These are phyloP conservation scores for Papilio elwesi DNA, from an alignment of 2,888 invertebrate genomes.

Conservation along the genomic window DNA sequence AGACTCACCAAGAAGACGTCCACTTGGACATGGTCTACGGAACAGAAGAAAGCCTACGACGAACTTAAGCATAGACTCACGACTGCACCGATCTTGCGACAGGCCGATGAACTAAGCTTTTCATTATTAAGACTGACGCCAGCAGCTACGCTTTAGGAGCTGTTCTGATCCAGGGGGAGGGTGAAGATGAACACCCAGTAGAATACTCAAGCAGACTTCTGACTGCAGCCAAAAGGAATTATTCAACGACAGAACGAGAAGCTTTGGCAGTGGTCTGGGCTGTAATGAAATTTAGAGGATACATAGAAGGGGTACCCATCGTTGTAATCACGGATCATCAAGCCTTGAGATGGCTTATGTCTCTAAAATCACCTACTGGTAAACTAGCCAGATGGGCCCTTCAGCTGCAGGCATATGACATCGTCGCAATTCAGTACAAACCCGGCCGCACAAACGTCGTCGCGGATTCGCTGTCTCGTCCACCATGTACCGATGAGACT, in stretches of 20 bases:
- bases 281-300: constrained; percentile 47
- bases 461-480: constrained; percentile 57
- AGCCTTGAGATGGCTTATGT: constrained; percentile 66
- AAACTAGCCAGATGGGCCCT: constrained; percentile 67
- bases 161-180: constrained; percentile 1
- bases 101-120: background rate
- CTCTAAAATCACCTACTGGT: constrained; percentile 63
- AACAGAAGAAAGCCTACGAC: no score
- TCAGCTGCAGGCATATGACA: constrained; percentile 56
- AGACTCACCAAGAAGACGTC: constrained; percentile 38
- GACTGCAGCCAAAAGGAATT: constrained; percentile 56
- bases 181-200: constrained; percentile 43
- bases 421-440: constrained; percentile 56
- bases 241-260: constrained; percentile 66
- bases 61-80: background rate
- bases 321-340: constrained; percentile 65
- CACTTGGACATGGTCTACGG: constrained; percentile 28
- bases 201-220: constrained; percentile 50
- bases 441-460: constrained; percentile 58
- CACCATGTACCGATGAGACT: constrained; percentile 6
- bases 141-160: background rate
- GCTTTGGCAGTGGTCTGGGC: constrained; percentile 50
- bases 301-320: constrained; percentile 59
- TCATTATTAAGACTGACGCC: background rate
- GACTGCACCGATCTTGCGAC: background rate